These are phyloP conservation scores for Eolophus roseicapilla DNA, from an alignment of 2,113 vertebrate genomes.

Conservation along the genomic window DNA sequence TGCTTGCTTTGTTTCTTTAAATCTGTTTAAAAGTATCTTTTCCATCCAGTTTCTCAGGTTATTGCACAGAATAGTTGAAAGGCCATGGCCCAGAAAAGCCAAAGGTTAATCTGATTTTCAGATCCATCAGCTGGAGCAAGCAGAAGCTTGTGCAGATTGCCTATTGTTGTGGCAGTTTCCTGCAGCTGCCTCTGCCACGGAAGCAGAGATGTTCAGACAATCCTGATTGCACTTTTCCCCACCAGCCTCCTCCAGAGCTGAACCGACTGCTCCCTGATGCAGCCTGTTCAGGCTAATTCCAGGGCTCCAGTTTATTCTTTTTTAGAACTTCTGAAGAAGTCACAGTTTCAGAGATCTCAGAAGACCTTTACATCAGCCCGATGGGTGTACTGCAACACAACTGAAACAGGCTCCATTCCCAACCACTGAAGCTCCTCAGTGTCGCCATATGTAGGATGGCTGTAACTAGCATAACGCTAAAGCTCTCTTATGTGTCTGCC, in stretches of 20 bases:
- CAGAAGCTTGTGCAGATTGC: background rate
- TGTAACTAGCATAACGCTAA: background rate
- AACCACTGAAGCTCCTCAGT: fast-evolving
- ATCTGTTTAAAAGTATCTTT: background rate
- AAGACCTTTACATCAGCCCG: background rate
- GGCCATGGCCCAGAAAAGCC: background rate
- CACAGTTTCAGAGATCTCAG: background rate
- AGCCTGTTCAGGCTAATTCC: background rate
- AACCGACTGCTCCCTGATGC: background rate
- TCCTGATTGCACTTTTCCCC: background rate
- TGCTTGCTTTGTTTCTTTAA: background rate
- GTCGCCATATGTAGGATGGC: no score
- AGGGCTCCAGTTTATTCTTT: background rate
- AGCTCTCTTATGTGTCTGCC: background rate
- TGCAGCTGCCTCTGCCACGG: background rate
- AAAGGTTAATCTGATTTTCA: constrained; percentile 58
- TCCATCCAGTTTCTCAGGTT: background rate
- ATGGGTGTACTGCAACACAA: background rate
- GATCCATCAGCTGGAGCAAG: constrained; percentile 9
- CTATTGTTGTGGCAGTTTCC: constrained; percentile 36
- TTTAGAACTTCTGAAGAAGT: background rate
- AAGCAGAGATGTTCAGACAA: background rate
- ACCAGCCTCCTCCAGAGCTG: background rate
- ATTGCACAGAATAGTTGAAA: constrained; percentile 2
- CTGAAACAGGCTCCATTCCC: background rate